Evolutionary conservation across 2,797 vertebrate species (phyloP).

Genomic region (Hippocampus kuda): DNA sequence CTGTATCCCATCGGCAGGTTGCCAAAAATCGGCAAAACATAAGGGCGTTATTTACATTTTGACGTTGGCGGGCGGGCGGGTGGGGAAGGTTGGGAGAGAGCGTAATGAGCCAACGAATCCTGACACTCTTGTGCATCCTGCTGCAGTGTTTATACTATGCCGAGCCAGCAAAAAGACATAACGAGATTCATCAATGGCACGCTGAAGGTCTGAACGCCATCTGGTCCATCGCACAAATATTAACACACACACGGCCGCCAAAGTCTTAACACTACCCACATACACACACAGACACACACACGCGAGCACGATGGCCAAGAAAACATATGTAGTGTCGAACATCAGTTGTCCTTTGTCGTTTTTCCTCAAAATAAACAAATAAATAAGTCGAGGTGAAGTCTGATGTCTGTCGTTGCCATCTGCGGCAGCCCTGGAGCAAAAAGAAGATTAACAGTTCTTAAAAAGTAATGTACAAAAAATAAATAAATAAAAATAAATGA

Average conservation of each 20-base stretch:
- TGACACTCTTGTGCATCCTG: conserved; percentile 3
- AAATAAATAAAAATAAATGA: conserved; percentile 40
- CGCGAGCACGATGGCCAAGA: conserved; percentile 39
- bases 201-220: conserved; percentile 61
- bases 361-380: conserved; percentile 1
- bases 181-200: conserved; percentile 57
- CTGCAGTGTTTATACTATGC: conserved; percentile 47
- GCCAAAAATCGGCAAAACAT: not conserved
- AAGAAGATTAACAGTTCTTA: conserved; percentile 14
- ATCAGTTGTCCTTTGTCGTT: conserved; percentile 38
- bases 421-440: conserved; percentile 37
- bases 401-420: conserved; percentile 66
- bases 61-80: not conserved
- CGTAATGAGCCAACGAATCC: not conserved
- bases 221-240: conserved; percentile 52
- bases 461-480: conserved; percentile 20
- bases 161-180: conserved; percentile 54
- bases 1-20: not conserved
- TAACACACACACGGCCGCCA: conserved; percentile 27
- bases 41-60: conserved; percentile 1
- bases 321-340: conserved; percentile 59
- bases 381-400: conserved; percentile 53
- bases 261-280: conserved; percentile 5
- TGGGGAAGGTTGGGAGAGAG: no score
- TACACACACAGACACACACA: conserved; percentile 15